A percentile compares a stretch with the other conserved stretches of the same genome.
Evolutionary conservation across 2,797 vertebrate genomes (phyloP).

Genomic region (Typhlichthys eigenmanni): DNA sequence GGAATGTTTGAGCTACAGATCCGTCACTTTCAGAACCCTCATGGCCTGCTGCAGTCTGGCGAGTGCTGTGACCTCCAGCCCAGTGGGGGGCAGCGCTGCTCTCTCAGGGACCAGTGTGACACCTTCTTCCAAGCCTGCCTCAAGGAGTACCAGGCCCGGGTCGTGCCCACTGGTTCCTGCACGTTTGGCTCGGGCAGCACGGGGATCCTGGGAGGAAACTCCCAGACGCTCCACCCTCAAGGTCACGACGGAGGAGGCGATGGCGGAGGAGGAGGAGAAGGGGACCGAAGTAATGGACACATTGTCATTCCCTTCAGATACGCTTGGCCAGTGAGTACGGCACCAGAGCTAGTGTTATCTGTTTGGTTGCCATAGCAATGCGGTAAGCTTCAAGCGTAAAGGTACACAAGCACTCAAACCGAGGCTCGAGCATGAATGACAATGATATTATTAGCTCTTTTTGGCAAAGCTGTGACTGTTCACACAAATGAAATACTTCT

Average conservation of each 20-base stretch:
- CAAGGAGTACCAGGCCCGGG: slow-evolving; percentile 83
- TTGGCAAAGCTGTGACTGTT: slow-evolving; percentile 1
- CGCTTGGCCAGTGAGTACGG: slow-evolving; percentile 83
- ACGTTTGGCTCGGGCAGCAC: slow-evolving; percentile 77
- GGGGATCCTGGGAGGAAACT: slow-evolving; percentile 78
- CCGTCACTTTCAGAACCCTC: slow-evolving; percentile 74
- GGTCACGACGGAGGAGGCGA: slow-evolving; percentile 37
- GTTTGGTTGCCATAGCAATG: slow-evolving; percentile 70
- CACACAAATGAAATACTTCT: too few species aligned
- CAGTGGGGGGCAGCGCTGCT: slow-evolving; percentile 67
- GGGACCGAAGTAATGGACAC: slow-evolving; percentile 64
- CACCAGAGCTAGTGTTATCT: slow-evolving; percentile 55
- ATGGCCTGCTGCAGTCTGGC: slow-evolving; percentile 72
- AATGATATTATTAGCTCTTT: slow-evolving; percentile 38
- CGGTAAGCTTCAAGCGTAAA: slow-evolving; percentile 59
- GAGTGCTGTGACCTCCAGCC: slow-evolving; percentile 78
- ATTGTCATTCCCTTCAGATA: slow-evolving; percentile 82
- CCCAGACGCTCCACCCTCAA: slow-evolving; percentile 64
- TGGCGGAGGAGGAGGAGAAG: slow-evolving; percentile 46
- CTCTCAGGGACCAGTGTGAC: slow-evolving; percentile 74
- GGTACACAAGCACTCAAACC: slow-evolving; percentile 45
- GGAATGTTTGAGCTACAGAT: slow-evolving; percentile 84
- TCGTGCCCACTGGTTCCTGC: slow-evolving; percentile 71
- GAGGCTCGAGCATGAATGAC: slow-evolving; percentile 55
- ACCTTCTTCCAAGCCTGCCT: slow-evolving; percentile 82